phyloP scores from a whole-genome alignment of 2,888 invertebrate genomes.

The Aquatica leii region DNA sequence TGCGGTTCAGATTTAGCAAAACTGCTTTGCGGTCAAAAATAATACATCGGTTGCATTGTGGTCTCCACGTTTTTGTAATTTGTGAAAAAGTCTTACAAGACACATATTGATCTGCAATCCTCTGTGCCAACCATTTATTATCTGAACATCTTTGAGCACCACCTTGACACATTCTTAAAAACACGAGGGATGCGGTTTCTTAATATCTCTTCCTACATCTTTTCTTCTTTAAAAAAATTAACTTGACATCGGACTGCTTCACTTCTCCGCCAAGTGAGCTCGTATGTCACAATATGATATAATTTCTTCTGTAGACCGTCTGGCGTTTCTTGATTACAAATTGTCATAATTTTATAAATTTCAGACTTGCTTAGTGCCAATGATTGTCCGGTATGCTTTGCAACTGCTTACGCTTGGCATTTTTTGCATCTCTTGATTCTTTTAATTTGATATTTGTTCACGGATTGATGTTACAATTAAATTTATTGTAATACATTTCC shows the following conservation, averaged over 20 bases:
- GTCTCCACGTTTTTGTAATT: conserved; percentile 1
- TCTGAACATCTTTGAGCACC: too few species aligned
- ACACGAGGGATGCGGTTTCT: neutral
- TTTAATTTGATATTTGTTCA: neutral
- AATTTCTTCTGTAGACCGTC: too few species aligned
- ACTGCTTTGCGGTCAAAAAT: too few species aligned
- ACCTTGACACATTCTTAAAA: neutral
- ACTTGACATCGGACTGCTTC: too few species aligned
- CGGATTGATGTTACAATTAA: neutral
- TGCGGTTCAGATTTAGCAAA: too few species aligned
- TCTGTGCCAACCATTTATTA: conserved; percentile 10
- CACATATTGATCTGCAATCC: neutral
- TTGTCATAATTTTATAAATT: neutral
- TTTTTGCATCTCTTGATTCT: neutral
- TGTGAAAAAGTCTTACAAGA: neutral
- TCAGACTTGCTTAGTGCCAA: neutral
- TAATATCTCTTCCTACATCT: neutral
- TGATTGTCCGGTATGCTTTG: neutral
- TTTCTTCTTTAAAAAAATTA: conserved; percentile 4
- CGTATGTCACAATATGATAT: neutral
- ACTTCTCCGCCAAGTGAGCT: conserved; percentile 8
- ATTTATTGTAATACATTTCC: neutral
- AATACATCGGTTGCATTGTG: too few species aligned
- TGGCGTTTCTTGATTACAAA: neutral
- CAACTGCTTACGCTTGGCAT: neutral